These are phyloP conservation scores for Etheostoma cragini DNA, from an alignment of 2,113 vertebrate species.

Conservation along the genomic window DNA sequence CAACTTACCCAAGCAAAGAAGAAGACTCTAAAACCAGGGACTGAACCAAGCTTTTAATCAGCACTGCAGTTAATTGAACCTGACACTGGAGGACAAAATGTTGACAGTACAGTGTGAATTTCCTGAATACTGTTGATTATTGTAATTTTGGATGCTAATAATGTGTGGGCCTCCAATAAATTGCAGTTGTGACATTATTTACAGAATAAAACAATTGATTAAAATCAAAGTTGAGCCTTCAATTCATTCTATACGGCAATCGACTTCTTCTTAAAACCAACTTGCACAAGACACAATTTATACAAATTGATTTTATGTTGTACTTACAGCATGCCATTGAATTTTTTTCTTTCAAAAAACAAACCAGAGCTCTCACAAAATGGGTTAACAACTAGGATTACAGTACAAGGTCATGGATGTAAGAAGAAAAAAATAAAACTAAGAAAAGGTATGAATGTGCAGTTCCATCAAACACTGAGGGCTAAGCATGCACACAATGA, in stretches of 20 bases:
- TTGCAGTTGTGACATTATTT: background rate
- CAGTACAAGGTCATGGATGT: conserved; percentile 27
- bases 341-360: background rate
- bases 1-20: background rate
- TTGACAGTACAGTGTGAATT: background rate
- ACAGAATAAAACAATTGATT: background rate
- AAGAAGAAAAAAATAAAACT: conserved; percentile 11
- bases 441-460: conserved; percentile 8
- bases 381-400: conserved; percentile 35
- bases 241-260: conserved; percentile 34
- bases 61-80: background rate
- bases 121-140: background rate
- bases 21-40: background rate
- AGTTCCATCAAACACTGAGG: conserved; percentile 23
- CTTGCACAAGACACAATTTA: conserved; percentile 42
- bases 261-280: conserved; percentile 15
- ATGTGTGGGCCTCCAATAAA: background rate
- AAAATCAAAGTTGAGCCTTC: conserved; percentile 46
- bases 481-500: conserved; percentile 48
- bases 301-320: conserved; percentile 52
- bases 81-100: background rate
- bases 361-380: conserved; percentile 39
- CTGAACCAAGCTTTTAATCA: background rate
- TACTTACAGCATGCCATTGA: conserved; percentile 39
- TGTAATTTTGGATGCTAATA: background rate